These are phyloP conservation scores for Vimba vimba DNA, from an alignment of 2,113 vertebrate genomes.

Conservation along the genomic window DNA sequence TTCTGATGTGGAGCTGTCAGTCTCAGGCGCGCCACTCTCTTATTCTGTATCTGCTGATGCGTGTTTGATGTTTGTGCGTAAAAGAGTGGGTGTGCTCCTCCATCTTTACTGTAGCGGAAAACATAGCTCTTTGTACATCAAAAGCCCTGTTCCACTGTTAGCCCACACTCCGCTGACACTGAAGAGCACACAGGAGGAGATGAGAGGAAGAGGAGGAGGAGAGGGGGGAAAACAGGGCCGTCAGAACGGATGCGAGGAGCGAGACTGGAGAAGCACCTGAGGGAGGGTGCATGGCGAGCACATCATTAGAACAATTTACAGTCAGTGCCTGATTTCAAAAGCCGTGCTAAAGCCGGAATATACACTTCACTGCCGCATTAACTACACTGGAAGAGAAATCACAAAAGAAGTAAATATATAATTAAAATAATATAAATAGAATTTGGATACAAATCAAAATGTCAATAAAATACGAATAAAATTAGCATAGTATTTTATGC, in stretches of 20 bases:
- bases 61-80: slow-evolving; percentile 20
- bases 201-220: slow-evolving; percentile 25
- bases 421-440: background rate
- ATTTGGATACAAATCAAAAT: background rate
- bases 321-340: slow-evolving; percentile 41
- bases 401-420: background rate
- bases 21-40: background rate
- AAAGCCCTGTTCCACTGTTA: slow-evolving; percentile 35
- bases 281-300: slow-evolving; percentile 26
- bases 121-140: slow-evolving; percentile 45
- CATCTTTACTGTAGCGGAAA: slow-evolving; percentile 23
- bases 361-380: background rate
- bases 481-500: too few relatives aligned
- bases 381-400: background rate
- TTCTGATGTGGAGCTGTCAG: background rate
- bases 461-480: background rate
- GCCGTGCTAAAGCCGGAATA: background rate
- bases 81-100: slow-evolving; percentile 28
- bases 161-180: slow-evolving; percentile 20
- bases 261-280: slow-evolving; percentile 38
- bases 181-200: slow-evolving; percentile 23
- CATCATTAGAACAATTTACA: slow-evolving; percentile 59
- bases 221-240: slow-evolving; percentile 25
- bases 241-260: slow-evolving; percentile 31
- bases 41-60: slow-evolving; percentile 15